Evolutionary conservation across 1,140 invertebrate species (phyloP).

Genomic region (Magallana gigas): DNA sequence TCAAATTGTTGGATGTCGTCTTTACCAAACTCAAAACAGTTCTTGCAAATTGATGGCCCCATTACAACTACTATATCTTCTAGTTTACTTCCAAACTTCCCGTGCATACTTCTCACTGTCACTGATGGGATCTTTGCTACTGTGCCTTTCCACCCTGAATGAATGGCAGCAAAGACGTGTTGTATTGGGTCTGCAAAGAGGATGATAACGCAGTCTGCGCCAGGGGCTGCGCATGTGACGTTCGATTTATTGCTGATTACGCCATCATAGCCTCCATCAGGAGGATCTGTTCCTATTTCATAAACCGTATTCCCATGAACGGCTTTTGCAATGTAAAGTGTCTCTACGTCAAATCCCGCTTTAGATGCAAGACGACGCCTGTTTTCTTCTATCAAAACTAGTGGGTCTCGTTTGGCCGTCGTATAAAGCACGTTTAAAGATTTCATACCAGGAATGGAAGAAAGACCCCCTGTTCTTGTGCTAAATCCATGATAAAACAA

Average conservation of each 20-base stretch:
- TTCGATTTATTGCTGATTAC: constrained; percentile 53
- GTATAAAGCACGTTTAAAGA: constrained; percentile 62
- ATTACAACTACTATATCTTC: constrained; percentile 61
- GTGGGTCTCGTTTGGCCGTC: constrained; percentile 57
- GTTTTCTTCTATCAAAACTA: constrained; percentile 61
- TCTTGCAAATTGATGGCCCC: constrained; percentile 58
- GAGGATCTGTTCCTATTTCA: constrained; percentile 49
- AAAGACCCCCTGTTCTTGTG: constrained; percentile 62
- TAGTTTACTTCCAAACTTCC: constrained; percentile 46
- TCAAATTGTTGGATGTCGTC: constrained; percentile 51
- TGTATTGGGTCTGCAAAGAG: constrained; percentile 65
- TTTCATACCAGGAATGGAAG: constrained; percentile 51
- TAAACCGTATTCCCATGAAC: constrained; percentile 62
- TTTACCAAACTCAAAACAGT: constrained; percentile 57
- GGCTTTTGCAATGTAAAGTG: constrained; percentile 51
- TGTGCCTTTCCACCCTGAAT: constrained; percentile 66
- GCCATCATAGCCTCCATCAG: constrained; percentile 61
- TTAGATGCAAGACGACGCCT: constrained; percentile 51
- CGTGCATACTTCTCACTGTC: constrained; percentile 57
- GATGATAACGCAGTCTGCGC: constrained; percentile 65
- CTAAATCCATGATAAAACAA: constrained; percentile 65
- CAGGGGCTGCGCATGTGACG: constrained; percentile 62
- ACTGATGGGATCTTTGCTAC: constrained; percentile 53
- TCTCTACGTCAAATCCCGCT: constrained; percentile 51
- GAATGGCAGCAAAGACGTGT: constrained; percentile 59